A percentile compares a stretch with the other conserved stretches of the same genome.
Evolutionary conservation across 2,113 vertebrate species (phyloP).

Genomic region (Agapornis roseicollis): DNA sequence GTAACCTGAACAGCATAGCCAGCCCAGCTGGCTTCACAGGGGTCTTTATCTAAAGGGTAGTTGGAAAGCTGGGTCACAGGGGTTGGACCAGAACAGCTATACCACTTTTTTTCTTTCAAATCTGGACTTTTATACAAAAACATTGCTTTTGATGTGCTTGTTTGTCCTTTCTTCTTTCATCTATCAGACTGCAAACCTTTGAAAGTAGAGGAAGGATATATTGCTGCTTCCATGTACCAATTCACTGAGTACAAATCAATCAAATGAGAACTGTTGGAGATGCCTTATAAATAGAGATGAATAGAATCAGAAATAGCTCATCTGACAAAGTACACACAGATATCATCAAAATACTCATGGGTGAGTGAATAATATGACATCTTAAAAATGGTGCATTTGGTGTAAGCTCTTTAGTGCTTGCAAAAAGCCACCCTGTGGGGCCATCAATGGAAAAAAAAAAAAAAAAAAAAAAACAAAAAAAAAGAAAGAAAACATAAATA

Average conservation of each 20-base stretch:
- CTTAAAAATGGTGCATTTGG: not conserved
- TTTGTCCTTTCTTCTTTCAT: not conserved
- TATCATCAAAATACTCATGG: not conserved
- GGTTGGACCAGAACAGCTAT: not conserved
- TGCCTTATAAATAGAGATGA: conserved; percentile 19
- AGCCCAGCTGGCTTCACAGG: not conserved
- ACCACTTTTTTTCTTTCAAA: not conserved
- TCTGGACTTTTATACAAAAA: not conserved
- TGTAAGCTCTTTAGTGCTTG: not conserved
- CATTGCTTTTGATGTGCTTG: not conserved
- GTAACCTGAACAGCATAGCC: not conserved
- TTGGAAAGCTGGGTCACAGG: not conserved
- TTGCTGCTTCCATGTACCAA: not conserved
- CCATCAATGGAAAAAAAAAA: not conserved
- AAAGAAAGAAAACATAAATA: no score
- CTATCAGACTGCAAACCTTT: not conserved
- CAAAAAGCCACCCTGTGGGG: not conserved
- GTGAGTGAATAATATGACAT: not conserved
- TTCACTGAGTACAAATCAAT: not conserved
- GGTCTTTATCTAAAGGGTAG: not conserved
- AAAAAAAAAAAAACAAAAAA: no score
- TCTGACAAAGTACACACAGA: not conserved
- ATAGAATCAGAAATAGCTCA: not conserved
- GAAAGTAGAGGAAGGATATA: not conserved
- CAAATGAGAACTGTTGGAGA: not conserved